Conservation (phyloP, 2,113 vertebrate genomes). For the Spheniscus mendiculus region DNA sequence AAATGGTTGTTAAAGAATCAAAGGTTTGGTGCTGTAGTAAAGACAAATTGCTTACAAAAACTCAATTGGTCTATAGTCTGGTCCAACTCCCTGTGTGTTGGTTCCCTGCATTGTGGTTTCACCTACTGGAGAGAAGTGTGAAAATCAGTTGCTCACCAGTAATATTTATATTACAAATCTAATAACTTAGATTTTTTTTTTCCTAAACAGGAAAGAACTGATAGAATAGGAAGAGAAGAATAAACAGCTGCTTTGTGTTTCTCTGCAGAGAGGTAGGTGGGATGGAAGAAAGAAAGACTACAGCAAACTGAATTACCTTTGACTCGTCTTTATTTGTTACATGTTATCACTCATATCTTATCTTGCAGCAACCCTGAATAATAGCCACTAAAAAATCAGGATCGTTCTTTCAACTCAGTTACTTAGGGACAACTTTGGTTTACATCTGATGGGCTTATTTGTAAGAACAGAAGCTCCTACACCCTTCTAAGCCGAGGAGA, state of each 20-base stretch:
- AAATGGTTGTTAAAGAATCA: neutral
- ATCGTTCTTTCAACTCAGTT: neutral
- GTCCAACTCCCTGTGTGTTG: neutral
- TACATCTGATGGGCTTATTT: neutral
- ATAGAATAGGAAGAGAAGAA: neutral
- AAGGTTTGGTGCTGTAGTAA: neutral
- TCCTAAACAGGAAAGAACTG: neutral
- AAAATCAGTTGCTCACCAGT: neutral
- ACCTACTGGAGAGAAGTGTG: neutral
- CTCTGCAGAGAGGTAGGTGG: neutral
- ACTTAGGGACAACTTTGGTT: neutral
- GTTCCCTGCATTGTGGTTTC: neutral
- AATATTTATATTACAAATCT: neutral
- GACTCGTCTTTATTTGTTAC: neutral
- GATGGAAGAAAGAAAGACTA: neutral
- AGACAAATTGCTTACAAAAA: neutral
- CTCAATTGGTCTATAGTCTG: neutral
- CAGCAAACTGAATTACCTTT: neutral
- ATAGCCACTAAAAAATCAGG: neutral
- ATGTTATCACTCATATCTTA: neutral
- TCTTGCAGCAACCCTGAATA: neutral
- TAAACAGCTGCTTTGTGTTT: neutral
- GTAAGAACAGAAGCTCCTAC: neutral
- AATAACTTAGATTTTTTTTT: neutral
- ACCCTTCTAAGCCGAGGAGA: neutral